phyloP scores from a whole-genome alignment of 2,797 vertebrate species.

The Halcyon smyrnensis region DNA sequence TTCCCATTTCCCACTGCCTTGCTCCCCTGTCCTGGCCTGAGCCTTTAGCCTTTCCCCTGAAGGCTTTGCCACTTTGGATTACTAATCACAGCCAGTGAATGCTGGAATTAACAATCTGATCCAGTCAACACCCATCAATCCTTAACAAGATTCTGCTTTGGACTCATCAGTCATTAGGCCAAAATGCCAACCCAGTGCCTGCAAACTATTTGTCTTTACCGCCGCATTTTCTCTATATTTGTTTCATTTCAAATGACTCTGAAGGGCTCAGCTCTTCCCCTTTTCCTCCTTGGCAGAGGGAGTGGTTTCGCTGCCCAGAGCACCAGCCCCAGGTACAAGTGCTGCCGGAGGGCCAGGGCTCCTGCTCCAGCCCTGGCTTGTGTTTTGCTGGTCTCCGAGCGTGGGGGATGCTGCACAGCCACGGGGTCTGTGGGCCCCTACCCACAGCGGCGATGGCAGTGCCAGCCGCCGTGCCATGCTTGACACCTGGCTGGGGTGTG shows the following conservation, averaged over 20 bases:
- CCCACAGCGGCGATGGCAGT: background rate
- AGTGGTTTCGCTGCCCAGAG: background rate
- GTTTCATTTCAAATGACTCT: background rate
- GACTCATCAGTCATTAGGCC: conserved; percentile 59
- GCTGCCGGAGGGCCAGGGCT: background rate
- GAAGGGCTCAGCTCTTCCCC: background rate
- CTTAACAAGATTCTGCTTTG: conserved; percentile 24
- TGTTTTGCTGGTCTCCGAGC: fast-evolving
- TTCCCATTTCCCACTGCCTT: background rate
- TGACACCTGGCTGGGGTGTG: background rate
- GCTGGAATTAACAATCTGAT: conserved; percentile 36
- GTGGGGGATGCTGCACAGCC: background rate
- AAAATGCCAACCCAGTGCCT: conserved; percentile 31
- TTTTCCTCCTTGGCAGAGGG: background rate
- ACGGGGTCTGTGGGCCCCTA: fast-evolving
- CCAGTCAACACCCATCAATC: conserved; percentile 26
- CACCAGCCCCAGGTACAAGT: fast-evolving
- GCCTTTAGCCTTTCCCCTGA: background rate
- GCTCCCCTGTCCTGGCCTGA: background rate
- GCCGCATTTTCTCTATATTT: background rate
- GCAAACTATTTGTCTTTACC: conserved; percentile 45
- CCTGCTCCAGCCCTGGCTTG: background rate
- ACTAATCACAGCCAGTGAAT: background rate
- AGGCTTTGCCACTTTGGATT: conserved; percentile 1
- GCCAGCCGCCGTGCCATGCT: fast-evolving